These are phyloP conservation scores for Propsilocerus akamusi DNA, from an alignment of 1,140 invertebrate species.

Conservation along the genomic window DNA sequence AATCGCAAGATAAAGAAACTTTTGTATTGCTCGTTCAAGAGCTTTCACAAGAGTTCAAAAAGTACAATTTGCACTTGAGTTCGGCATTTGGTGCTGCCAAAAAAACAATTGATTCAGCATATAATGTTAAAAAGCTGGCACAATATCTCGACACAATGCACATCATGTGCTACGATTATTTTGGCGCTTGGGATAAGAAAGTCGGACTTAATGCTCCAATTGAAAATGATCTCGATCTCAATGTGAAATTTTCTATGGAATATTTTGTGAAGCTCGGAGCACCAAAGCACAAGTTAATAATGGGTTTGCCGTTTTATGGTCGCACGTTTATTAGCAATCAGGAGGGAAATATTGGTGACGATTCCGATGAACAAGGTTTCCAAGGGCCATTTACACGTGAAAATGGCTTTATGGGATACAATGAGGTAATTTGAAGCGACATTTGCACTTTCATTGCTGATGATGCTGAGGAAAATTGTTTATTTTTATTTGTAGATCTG, in stretches of 20 bases:
- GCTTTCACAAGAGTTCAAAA: slow-evolving; percentile 36
- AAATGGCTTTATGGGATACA: slow-evolving; percentile 72
- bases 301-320: slow-evolving; percentile 72
- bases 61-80: slow-evolving; percentile 42
- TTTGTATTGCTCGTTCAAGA: slow-evolving; percentile 57
- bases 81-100: slow-evolving; percentile 56
- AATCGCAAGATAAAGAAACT: slow-evolving; percentile 51
- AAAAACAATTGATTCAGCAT: slow-evolving; percentile 47
- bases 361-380: slow-evolving; percentile 35
- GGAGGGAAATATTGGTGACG: slow-evolving; percentile 25
- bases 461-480: background rate
- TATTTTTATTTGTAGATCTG: slow-evolving; percentile 16
- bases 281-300: slow-evolving; percentile 50
- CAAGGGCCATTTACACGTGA: slow-evolving; percentile 59
- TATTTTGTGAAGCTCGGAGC: slow-evolving; percentile 53
- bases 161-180: slow-evolving; percentile 82
- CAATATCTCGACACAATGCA: slow-evolving; percentile 64
- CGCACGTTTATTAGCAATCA: slow-evolving; percentile 42
- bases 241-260: slow-evolving; percentile 55
- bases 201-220: slow-evolving; percentile 57
- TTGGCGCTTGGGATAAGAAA: slow-evolving; percentile 59
- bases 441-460: background rate
- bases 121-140: slow-evolving; percentile 53
- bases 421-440: no score
- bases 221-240: slow-evolving; percentile 30